Evolutionary conservation across 2,888 invertebrate species (phyloP).

Genomic region (Heteromyza rotundicornis): DNA sequence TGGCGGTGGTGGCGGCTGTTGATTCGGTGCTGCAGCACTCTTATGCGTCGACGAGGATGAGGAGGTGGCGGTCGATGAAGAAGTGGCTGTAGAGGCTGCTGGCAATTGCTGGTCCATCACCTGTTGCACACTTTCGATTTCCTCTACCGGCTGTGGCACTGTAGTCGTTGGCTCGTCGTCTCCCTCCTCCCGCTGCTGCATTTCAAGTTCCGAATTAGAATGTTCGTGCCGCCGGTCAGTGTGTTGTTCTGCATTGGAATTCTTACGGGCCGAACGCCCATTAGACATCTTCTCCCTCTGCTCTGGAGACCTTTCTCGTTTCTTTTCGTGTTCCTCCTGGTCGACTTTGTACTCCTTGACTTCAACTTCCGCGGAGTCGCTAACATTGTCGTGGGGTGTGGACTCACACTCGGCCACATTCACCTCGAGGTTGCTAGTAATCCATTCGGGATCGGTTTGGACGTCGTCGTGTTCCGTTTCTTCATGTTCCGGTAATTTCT

Average conservation of each 20-base stretch:
- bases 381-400: slow-evolving; percentile 22
- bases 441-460: slow-evolving; percentile 40
- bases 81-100: slow-evolving; percentile 17
- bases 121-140: slow-evolving; percentile 48
- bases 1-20: background rate
- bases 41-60: slow-evolving; percentile 10
- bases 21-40: background rate
- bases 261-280: slow-evolving; percentile 25
- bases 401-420: slow-evolving; percentile 29
- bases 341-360: slow-evolving; percentile 14
- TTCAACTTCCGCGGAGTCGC: slow-evolving; percentile 17
- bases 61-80: slow-evolving; percentile 16
- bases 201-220: background rate
- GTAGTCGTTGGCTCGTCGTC: slow-evolving; percentile 11
- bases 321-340: slow-evolving; percentile 9
- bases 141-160: slow-evolving; percentile 50
- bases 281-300: slow-evolving; percentile 33
- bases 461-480: slow-evolving; percentile 26
- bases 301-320: background rate
- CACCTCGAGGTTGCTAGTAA: slow-evolving; percentile 38
- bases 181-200: background rate
- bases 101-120: slow-evolving; percentile 8
- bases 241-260: slow-evolving; percentile 25
- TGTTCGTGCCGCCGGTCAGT: background rate
- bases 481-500: slow-evolving; percentile 17